Conservation (phyloP, 92 coral and sea anemone species). For the Hydrozoanthus gracilis region DNA sequence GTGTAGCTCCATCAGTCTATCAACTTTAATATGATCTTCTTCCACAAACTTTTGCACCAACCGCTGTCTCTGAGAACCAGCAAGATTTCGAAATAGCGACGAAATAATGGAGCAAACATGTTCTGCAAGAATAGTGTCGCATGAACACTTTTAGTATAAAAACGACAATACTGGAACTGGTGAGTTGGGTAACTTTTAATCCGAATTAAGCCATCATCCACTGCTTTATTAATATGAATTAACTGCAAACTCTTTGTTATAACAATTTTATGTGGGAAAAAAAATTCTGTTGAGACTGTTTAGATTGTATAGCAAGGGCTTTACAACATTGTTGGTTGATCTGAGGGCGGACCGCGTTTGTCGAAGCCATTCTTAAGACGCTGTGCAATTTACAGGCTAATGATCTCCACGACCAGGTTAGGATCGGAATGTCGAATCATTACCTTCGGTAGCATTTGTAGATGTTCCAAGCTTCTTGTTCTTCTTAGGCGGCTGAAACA, state of each 20-base stretch:
- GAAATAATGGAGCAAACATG: slow-evolving; percentile 85
- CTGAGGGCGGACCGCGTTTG: no score
- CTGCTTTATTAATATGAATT: no score
- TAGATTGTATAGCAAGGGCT: no score
- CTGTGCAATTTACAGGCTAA: no score
- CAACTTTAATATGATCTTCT: slow-evolving; percentile 94
- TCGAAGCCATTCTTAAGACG: no score
- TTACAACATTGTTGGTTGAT: no score
- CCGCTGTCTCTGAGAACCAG: slow-evolving; percentile 77
- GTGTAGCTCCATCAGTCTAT: slow-evolving; percentile 95
- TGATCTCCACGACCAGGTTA: no score
- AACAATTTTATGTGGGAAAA: no score
- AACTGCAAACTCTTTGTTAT: no score
- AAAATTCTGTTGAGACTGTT: no score
- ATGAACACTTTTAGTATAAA: not conserved
- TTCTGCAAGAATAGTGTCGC: slow-evolving; percentile 55
- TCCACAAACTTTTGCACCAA: slow-evolving; percentile 98
- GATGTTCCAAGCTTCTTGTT: slow-evolving; percentile 89
- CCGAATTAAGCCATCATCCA: no score
- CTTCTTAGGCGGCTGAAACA: slow-evolving; percentile 85
- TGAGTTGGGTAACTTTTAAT: no score
- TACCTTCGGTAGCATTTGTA: slow-evolving; percentile 93
- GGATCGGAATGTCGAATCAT: not conserved
- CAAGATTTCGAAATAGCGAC: slow-evolving; percentile 88
- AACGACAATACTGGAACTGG: not conserved